Evolutionary conservation across 2,113 vertebrate genomes (phyloP), one percentile per base, ranked within the genome.

Genomic region (Oplegnathus fasciatus): DNA sequence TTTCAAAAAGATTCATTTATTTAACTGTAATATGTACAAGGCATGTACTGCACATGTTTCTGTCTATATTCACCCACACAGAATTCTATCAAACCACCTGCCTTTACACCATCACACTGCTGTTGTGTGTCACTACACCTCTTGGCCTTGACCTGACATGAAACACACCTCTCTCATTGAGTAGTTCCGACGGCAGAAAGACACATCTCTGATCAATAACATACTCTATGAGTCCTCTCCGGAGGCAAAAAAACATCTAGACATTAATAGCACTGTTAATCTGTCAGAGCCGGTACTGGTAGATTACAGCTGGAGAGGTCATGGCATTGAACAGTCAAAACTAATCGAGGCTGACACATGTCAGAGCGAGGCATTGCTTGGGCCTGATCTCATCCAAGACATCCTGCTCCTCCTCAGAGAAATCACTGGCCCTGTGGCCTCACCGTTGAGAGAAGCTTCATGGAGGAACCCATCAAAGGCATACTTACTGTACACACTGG

Each of bases 261-360:
- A 85, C 72, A 80, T 91, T 89, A 88, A 89, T 78, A 82, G 82
- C 69, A 68, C 57, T 84, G 87, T 80, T 80, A 89, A 91, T 89
- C 80, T 73, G 88, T 88, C 75, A 88, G 66, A 65, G 60, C 37
- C 1, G 6, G 72, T 84, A 70, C 83, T 88, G 76, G 68, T 88
- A 80, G 87, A 85, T 76, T 78, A 86, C 67, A 85, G 46, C 69
- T 71, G 73, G 76, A 91, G 81, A 80, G 83, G 86, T 91, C 86
- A 77, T 87, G 44, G 52, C 67, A 74, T 54, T 86, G 81, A 88
- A 84, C 78, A 81, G 74, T 88, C 82, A 70, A 76, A 88, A 89
- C 81, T 89, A 91, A 95, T 91, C 17, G 68, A 90, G 86, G 88
- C 78, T 94, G 94, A 93, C 92, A 91, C 84, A 86, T 87, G 91